These are phyloP conservation scores for Callionymus lyra DNA, from an alignment of 2,113 vertebrate species.

Conservation along the genomic window DNA sequence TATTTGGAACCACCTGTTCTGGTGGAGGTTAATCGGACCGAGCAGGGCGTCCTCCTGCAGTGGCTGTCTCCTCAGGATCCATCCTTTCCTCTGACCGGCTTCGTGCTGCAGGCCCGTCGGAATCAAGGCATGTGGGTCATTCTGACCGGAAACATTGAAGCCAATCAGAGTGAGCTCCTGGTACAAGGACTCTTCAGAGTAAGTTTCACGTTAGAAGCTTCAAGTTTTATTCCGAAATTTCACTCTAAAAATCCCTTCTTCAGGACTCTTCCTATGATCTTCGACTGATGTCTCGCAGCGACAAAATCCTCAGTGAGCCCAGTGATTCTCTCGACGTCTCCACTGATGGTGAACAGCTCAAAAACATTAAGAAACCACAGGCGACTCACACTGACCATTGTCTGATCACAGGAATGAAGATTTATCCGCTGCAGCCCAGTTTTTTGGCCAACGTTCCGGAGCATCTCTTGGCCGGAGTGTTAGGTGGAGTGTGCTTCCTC, in stretches of 20 bases:
- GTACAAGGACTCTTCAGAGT: slow-evolving; percentile 87
- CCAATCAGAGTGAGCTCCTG: slow-evolving; percentile 72
- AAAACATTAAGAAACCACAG: background rate
- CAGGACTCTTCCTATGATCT: slow-evolving; percentile 82
- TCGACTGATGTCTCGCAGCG: slow-evolving; percentile 79
- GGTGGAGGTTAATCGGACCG: slow-evolving; percentile 74
- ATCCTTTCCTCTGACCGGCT: slow-evolving; percentile 69
- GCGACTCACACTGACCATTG: background rate
- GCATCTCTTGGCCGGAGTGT: slow-evolving; percentile 81
- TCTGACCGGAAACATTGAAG: slow-evolving; percentile 69
- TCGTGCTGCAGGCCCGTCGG: slow-evolving; percentile 77
- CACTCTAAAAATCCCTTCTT: no score
- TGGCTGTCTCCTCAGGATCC: slow-evolving; percentile 72
- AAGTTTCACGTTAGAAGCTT: slow-evolving; percentile 2
- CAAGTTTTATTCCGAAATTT: background rate
- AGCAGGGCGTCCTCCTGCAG: slow-evolving; percentile 71
- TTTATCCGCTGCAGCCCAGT: slow-evolving; percentile 78
- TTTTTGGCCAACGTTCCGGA: slow-evolving; percentile 76
- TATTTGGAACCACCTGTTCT: slow-evolving; percentile 71
- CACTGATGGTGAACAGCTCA: slow-evolving; percentile 70
- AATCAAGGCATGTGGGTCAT: slow-evolving; percentile 78
- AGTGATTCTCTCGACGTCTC: slow-evolving; percentile 82
- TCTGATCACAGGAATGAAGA: slow-evolving; percentile 75
- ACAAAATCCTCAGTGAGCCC: slow-evolving; percentile 78
- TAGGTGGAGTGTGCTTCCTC: slow-evolving; percentile 87